Conservation (phyloP, 2,888 invertebrate species). For the Cylloceria caligata region DNA sequence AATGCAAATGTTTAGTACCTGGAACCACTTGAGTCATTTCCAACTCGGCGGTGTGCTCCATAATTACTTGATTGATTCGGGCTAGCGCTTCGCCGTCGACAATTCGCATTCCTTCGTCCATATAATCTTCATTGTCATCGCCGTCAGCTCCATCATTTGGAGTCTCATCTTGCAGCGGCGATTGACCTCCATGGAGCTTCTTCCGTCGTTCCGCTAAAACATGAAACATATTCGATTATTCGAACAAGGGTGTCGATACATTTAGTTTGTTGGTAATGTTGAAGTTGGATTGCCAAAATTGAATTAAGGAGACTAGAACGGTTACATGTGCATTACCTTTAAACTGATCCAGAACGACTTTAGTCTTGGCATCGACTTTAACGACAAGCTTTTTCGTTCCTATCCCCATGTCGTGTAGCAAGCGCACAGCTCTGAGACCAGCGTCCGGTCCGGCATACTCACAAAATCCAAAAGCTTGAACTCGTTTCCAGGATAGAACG, state of each 20-base stretch:
- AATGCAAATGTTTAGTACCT: slow-evolving; percentile 71
- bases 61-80: slow-evolving; percentile 92
- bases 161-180: slow-evolving; percentile 87
- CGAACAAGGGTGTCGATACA: neutral
- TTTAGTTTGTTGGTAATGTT: too few species aligned
- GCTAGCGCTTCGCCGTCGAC: slow-evolving; percentile 91
- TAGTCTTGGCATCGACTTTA: slow-evolving; percentile 98
- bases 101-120: slow-evolving; percentile 91
- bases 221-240: neutral
- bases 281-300: too few species aligned
- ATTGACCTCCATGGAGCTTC: slow-evolving; percentile 86
- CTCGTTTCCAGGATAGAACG: slow-evolving; percentile 98
- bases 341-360: slow-evolving; percentile 96
- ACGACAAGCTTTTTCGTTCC: slow-evolving; percentile 97
- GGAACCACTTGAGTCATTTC: slow-evolving; percentile 82
- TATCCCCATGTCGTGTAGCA: slow-evolving; percentile 96
- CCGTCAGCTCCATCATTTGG: slow-evolving; percentile 86
- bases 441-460: slow-evolving; percentile 98
- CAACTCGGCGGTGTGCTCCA: slow-evolving; percentile 88
- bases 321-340: slow-evolving; percentile 87
- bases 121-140: slow-evolving; percentile 88
- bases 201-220: slow-evolving; percentile 87
- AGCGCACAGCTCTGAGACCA: slow-evolving; percentile 95
- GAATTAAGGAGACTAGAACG: neutral
- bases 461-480: slow-evolving; percentile 99